Base-by-base conservation (phyloP, 2,888 invertebrate genomes). In the Odontocerum albicorne region DNA sequence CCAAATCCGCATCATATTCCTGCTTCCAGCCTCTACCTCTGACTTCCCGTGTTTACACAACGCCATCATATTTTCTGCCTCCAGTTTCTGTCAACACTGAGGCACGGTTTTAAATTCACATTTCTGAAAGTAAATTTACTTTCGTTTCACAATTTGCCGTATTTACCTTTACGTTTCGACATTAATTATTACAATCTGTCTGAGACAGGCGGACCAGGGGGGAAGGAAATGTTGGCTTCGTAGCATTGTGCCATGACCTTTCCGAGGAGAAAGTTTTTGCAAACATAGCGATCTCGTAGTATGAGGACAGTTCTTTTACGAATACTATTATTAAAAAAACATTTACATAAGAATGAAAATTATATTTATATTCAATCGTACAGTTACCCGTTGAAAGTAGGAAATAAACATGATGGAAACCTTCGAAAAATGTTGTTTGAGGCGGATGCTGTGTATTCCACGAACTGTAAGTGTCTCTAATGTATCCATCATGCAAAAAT, bases 101-200 rank as follows among this genome's bases (percentile, higher is more conserved):
- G n/a, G n/a, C n/a, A n/a, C n/a, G n/a, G 21, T 10, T 27, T 42
- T n/a, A 20, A 46, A 19, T 20, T 46, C 20, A 35, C 36, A 35
- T 36, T 15, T 16, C 49, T 49, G 39, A 10, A 15, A 49, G 38
- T 19, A 52, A 52, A 44, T 45, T 36, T 52, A 44, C 35, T 44
- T 44, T 52, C 44, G 21, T 44, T 35, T 16, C 16, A 27, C 13
- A 52, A 52, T 45, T 49, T 17, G 15, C 17, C 22, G 43, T 55
- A 49, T 49, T 55, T 49, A 49, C 36, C 22, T 42, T 45, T 32
- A 36, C 43, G 20, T 32, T 31, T 49, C 36, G 19, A 49, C 55
- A 38, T 49, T 49, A 38, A 55, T 55, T 55, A 20, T 49, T 16
- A 19, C 12, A 32, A 31, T 33, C 31, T 27, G 10, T 27, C 6